Percentiles rank a stretch among this genome's conserved stretches.
Evolutionary conservation across 2,797 vertebrate species (phyloP).

Genomic region (Parambassis ranga): DNA sequence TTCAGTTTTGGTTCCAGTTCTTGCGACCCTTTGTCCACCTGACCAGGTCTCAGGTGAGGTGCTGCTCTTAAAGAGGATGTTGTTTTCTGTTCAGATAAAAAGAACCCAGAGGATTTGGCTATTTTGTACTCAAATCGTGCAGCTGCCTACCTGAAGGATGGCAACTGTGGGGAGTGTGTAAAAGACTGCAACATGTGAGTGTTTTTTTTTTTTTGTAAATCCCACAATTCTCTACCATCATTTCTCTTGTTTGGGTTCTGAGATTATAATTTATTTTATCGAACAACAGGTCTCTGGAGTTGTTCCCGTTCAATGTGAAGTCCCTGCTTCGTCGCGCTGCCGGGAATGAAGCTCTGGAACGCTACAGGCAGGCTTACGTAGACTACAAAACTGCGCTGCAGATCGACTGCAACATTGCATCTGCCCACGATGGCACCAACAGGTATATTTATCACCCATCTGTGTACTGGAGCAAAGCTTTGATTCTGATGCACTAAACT

Average conservation of each 20-base stretch:
- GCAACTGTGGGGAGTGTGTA: constrained; percentile 88
- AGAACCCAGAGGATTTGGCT: constrained; percentile 82
- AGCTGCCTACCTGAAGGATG: constrained; percentile 89
- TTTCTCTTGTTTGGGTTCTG: neutral
- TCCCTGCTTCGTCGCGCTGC: constrained; percentile 89
- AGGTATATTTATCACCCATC: constrained; percentile 83
- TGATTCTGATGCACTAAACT: too few species aligned
- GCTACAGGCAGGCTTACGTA: constrained; percentile 87
- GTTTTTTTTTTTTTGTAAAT: neutral
- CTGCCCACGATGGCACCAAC: constrained; percentile 90
- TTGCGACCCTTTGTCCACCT: neutral
- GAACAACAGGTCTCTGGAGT: constrained; percentile 83
- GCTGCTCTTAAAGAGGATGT: neutral
- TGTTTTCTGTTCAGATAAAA: constrained; percentile 69
- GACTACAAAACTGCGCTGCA: constrained; percentile 91
- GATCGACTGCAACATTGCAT: constrained; percentile 83
- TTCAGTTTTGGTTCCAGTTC: too few species aligned
- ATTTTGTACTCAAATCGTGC: constrained; percentile 91
- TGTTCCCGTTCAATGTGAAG: constrained; percentile 88
- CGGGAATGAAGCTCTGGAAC: constrained; percentile 88
- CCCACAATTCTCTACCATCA: neutral
- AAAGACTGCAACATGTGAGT: constrained; percentile 89
- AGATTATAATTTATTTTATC: too few species aligned
- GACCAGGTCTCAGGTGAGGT: neutral
- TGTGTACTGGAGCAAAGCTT: neutral